Percentiles rank a stretch among this genome's conserved stretches.
phyloP scores from a whole-genome alignment of 2,113 vertebrate species.

The Hoplias malabaricus region DNA sequence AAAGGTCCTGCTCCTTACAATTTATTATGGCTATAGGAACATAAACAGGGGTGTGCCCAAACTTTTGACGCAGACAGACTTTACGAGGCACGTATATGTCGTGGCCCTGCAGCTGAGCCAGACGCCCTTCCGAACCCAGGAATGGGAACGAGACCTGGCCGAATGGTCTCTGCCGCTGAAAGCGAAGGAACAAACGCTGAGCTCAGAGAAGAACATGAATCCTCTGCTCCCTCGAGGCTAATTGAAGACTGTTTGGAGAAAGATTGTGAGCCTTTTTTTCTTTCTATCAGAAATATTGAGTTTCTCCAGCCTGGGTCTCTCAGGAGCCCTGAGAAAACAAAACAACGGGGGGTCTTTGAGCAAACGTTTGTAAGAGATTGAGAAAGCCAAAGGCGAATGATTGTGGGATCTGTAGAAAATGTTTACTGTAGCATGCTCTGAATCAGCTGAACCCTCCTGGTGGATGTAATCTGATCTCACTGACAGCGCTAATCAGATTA shows the following conservation, averaged over 20 bases:
- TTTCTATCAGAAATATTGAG: neutral
- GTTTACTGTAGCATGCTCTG: neutral
- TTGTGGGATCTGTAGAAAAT: neutral
- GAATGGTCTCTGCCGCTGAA: no score
- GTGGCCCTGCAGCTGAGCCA: no score
- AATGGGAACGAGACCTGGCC: no score
- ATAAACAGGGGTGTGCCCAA: no score
- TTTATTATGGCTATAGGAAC: no score
- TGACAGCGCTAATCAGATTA: neutral
- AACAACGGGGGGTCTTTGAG: neutral
- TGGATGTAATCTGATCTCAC: constrained; percentile 5
- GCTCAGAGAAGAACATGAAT: neutral
- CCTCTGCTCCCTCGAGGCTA: neutral
- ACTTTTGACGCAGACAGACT: no score
- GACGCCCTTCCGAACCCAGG: no score
- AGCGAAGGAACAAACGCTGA: neutral
- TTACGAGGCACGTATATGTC: no score
- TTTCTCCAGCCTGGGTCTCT: neutral
- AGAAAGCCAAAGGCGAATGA: no score
- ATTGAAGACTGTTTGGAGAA: neutral
- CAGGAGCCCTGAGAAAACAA: neutral
- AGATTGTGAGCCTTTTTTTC: no score
- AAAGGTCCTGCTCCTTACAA: no score
- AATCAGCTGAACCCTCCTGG: neutral
- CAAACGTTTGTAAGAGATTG: neutral